Conservation (phyloP, 2,797 vertebrate species). For the Sebastes trivittatus region DNA sequence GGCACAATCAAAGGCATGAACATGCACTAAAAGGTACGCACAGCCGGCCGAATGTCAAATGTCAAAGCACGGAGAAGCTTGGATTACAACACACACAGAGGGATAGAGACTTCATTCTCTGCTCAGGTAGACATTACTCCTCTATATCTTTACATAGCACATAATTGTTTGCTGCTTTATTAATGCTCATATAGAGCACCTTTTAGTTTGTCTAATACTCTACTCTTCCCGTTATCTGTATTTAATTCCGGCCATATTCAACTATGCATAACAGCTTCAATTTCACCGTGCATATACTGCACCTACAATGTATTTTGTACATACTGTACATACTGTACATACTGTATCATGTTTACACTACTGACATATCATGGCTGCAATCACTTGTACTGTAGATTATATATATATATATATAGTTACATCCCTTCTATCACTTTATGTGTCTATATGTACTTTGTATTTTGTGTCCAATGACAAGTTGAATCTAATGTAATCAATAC, state of each 20-base stretch:
- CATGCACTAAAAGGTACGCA: too few species aligned
- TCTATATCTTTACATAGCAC: too few species aligned
- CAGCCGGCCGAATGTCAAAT: too few species aligned
- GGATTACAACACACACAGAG: too few species aligned
- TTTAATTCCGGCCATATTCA: not conserved
- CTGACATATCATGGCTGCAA: not conserved
- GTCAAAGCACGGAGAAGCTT: too few species aligned
- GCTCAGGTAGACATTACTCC: too few species aligned
- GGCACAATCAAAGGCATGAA: too few species aligned
- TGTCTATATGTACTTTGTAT: not conserved
- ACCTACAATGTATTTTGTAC: not conserved
- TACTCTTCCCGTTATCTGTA: not conserved
- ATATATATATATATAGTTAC: too few species aligned
- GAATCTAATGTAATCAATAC: not conserved
- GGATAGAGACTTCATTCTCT: too few species aligned
- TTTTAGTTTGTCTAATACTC: not conserved
- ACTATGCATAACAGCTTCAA: not conserved
- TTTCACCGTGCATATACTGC: not conserved
- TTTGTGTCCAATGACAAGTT: not conserved
- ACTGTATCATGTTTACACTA: not conserved
- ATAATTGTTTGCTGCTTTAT: too few species aligned
- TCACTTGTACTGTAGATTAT: not conserved
- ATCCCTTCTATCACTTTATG: not conserved
- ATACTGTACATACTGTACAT: too few species aligned
- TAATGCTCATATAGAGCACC: too few species aligned